Conservation (phyloP, 2,888 invertebrate species). For the Galerucella calmariensis region DNA sequence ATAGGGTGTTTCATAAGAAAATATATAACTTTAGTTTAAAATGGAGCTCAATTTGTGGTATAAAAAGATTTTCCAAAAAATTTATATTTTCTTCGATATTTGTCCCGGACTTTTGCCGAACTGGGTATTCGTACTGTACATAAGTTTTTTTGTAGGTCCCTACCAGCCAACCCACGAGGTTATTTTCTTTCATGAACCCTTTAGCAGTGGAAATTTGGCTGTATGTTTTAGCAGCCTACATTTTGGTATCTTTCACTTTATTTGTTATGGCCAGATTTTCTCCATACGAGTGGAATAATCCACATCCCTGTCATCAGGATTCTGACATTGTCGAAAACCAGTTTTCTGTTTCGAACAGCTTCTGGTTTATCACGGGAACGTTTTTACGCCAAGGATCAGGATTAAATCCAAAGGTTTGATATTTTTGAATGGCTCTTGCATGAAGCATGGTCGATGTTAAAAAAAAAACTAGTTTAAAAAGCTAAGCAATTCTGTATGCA, state of each 20-base stretch:
- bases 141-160: conserved; percentile 74
- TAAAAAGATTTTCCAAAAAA: too few species aligned
- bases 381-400: conserved; percentile 88
- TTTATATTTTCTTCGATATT: too few species aligned
- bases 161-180: conserved; percentile 85
- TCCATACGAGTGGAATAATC: conserved; percentile 94
- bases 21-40: too few species aligned
- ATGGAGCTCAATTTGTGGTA: too few species aligned
- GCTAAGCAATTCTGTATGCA: background rate
- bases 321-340: conserved; percentile 92
- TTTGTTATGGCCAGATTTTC: conserved; percentile 97
- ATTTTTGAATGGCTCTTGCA: conserved; percentile 15
- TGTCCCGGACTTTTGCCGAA: too few species aligned
- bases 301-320: conserved; percentile 82
- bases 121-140: background rate
- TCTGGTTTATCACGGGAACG: conserved; percentile 92
- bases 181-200: conserved; percentile 97
- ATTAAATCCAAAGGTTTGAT: conserved; percentile 82
- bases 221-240: conserved; percentile 92
- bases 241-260: conserved; percentile 91
- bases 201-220: conserved; percentile 97
- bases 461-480: background rate
- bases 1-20: too few species aligned
- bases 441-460: conserved; percentile 20
- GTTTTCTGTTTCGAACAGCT: conserved; percentile 93